These are phyloP conservation scores for Ellobius talpinus DNA, from an alignment of 2,113 vertebrate species.

Conservation along the genomic window DNA sequence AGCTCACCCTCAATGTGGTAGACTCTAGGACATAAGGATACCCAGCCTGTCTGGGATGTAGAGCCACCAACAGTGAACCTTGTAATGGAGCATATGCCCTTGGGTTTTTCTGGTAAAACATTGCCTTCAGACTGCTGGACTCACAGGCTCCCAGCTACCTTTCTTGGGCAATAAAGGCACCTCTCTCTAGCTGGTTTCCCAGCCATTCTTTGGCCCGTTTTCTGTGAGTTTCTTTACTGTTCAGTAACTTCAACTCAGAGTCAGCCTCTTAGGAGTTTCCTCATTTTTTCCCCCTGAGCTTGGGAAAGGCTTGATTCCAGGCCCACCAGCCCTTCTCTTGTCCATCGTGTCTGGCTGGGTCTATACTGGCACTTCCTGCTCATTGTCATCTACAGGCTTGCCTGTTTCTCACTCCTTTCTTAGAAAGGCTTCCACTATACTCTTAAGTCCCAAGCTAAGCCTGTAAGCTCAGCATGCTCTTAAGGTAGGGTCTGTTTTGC, in stretches of 20 bases:
- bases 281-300: not conserved
- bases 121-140: not conserved
- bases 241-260: not conserved
- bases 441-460: fast-evolving
- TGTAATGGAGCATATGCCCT: not conserved
- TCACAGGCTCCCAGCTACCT: no score
- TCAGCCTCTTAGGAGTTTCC: not conserved
- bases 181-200: not conserved
- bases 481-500: not conserved
- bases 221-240: not conserved
- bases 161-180: fast-evolving
- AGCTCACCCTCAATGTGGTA: not conserved
- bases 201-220: fast-evolving
- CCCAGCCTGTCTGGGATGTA: not conserved
- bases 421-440: not conserved
- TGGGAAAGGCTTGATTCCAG: not conserved
- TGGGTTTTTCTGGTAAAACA: not conserved
- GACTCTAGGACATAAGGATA: no score
- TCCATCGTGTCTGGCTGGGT: not conserved
- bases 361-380: not conserved
- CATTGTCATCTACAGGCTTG: not conserved
- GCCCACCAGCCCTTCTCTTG: not conserved
- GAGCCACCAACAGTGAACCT: not conserved
- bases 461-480: fast-evolving
- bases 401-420: not conserved